Evolutionary conservation across 2,797 vertebrate genomes (phyloP).

Genomic region (Rhodeus uyekii): DNA sequence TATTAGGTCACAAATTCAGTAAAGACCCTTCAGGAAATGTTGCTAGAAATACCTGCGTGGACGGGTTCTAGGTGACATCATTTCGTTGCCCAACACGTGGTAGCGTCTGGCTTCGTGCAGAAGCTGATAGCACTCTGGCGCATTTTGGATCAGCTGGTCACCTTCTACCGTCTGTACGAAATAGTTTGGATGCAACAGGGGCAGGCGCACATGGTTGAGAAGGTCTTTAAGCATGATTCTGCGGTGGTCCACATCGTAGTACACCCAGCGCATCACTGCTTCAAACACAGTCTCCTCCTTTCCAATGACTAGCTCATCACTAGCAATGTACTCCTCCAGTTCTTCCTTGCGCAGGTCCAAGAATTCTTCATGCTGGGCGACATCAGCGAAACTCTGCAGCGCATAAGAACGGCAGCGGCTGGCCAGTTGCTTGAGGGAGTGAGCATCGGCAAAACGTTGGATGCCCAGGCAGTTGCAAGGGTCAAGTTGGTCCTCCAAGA

Average conservation of each 20-base stretch:
- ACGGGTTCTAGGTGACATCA: conserved; percentile 97
- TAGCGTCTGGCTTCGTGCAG: conserved; percentile 95
- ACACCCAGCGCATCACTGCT: conserved; percentile 97
- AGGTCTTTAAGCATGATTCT: conserved; percentile 87
- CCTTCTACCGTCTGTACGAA: conserved; percentile 98
- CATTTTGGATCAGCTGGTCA: conserved; percentile 94
- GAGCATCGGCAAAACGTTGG: conserved; percentile 93
- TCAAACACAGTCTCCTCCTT: conserved; percentile 97
- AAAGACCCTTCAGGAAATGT: too few relatives aligned
- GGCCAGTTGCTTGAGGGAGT: conserved; percentile 92
- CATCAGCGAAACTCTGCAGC: conserved; percentile 90
- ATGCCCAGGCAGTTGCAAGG: conserved; percentile 98
- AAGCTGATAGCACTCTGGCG: conserved; percentile 95
- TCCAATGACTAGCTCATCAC: conserved; percentile 88
- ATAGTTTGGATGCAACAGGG: conserved; percentile 95
- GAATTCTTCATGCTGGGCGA: conserved; percentile 95
- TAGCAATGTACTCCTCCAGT: conserved; percentile 92
- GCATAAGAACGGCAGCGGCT: conserved; percentile 89
- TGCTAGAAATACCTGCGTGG: conserved; percentile 87
- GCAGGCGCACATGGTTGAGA: conserved; percentile 91
- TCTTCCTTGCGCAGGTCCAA: conserved; percentile 90
- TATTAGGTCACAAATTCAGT: too few relatives aligned
- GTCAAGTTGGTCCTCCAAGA: conserved; percentile 96
- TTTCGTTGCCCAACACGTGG: conserved; percentile 97
- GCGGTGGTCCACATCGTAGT: conserved; percentile 84